Base-by-base conservation (phyloP, 2,888 invertebrate species). In the Diaprepes abbreviatus region DNA sequence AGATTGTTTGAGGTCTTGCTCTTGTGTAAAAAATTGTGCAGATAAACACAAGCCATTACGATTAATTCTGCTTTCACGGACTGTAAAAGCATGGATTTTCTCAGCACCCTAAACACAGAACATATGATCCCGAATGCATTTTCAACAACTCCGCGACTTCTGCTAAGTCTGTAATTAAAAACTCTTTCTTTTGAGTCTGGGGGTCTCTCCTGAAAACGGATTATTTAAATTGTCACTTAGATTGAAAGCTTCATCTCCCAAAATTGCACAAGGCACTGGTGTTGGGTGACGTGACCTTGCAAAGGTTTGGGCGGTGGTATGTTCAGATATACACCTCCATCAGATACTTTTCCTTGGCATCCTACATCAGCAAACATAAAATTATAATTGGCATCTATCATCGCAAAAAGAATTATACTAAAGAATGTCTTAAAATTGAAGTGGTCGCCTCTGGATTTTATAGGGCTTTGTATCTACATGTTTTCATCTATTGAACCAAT, bases 181-280 rank as follows among this genome's bases (percentile, higher is more conserved):
- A 33, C 7, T 7, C 7, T 33, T 7, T 33, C 10, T 4, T 33
- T 7, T 2, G 2, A 2, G 1, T 10, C 33, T 6, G n/a, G n/a
- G n/a, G n/a, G n/a, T n/a, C n/a, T n/a, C n/a, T 38, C 74, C 74
- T n/a, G 75, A 31, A 52, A 68, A 77, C 12, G 75, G 75, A 52
- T 77, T 77, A 72, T 76, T 35, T 9, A 55, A 16, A 35, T 36
- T 16, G 4, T 40, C 50, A 45, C 24, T 58, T 16, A 75, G 55
- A 28, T 75, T 59, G 71, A 70, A 72, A 6, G 71, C 71, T 24
- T 54, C 57, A 57, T 71, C 71, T 10, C 21, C 71, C n/a, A 69
- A 16, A 69, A 69, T 45, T n/a, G 65, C 40, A 45, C 69, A 71
- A 24, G 68, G 68, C n/a, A 66, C 2, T 17, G 12, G 14, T 36